Evolutionary conservation across 2,113 vertebrate species (phyloP), one percentile per base, ranked within the genome.

Genomic region (Misgurnus mizolepis): DNA sequence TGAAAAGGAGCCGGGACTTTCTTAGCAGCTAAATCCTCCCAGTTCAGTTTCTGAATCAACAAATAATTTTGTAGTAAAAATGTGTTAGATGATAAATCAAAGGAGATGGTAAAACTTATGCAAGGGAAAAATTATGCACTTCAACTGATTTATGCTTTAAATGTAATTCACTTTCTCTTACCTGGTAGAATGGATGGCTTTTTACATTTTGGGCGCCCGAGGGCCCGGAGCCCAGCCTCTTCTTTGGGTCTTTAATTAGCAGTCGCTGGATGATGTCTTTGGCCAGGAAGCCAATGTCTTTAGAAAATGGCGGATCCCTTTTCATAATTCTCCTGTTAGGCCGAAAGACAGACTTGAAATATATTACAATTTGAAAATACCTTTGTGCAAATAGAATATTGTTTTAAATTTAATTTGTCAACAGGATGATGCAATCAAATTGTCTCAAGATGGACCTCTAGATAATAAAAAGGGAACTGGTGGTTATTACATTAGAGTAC

Each of bases 141-240:
- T 7, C 7, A n/a, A 7, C n/a, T 58, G 14, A n/a, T 45, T 39
- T 18, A 53, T 8, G 27, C 27, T 34, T 34, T 34, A 34, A 34
- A 34, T 34, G 3, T 34, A 34, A 34, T 34, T 34, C 27, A 34
- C 27, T 58, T 62, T 67, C 17, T 76, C 90, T 91, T 87, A 97
- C 98, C 96, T 98, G 95, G 85, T 97, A 99, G 88, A 99, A 99
- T 0, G 93, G 92, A 84, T 99, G 97, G n/a, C 94, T 95, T 86
- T 96, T 98, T 80, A 99, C 93, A 86, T 96, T 95, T 79, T 95
- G 95, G 0, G 94, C 95, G 81, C 95, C 96, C 14, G 90, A 89
- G 5, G 93, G 93, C 79, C 97, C 96, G 34, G 95, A 98, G 7
- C 98, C 97, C 68, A 99, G 82, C 73, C 98, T 94, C 89, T 96